Conservation (phyloP, 2,113 vertebrate genomes). For the Manacus vitellinus region DNA sequence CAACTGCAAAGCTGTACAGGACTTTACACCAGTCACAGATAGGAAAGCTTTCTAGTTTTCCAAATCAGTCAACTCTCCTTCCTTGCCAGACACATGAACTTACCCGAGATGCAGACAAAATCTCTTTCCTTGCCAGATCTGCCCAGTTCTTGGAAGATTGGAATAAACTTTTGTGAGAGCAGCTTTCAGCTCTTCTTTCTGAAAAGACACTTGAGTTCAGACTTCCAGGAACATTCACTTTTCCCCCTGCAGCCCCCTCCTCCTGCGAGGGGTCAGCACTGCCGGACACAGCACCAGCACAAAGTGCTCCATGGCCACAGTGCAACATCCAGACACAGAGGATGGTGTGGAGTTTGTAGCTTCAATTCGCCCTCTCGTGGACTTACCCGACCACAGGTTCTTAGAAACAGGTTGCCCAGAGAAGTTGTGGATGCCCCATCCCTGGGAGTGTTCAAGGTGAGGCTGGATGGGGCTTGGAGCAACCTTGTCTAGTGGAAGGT, state of each 20-base stretch:
- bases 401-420: background rate
- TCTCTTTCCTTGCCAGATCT: background rate
- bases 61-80: background rate
- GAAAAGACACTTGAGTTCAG: background rate
- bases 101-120: background rate
- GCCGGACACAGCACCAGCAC: background rate
- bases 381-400: background rate
- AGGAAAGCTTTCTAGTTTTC: background rate
- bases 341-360: background rate
- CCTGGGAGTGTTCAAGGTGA: background rate
- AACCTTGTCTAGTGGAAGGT: rapidly evolving
- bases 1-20: background rate
- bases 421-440: background rate
- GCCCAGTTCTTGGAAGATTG: background rate
- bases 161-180: background rate
- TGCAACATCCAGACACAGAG: rapidly evolving
- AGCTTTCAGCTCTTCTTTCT: background rate
- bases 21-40: background rate
- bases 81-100: background rate
- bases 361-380: slow-evolving; percentile 5
- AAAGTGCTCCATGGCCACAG: too few species aligned
- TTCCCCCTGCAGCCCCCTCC: background rate
- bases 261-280: background rate
- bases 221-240: rapidly evolving
- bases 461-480: rapidly evolving